Conservation (phyloP, 2,888 invertebrate species). For the Agrypnus murinus region DNA sequence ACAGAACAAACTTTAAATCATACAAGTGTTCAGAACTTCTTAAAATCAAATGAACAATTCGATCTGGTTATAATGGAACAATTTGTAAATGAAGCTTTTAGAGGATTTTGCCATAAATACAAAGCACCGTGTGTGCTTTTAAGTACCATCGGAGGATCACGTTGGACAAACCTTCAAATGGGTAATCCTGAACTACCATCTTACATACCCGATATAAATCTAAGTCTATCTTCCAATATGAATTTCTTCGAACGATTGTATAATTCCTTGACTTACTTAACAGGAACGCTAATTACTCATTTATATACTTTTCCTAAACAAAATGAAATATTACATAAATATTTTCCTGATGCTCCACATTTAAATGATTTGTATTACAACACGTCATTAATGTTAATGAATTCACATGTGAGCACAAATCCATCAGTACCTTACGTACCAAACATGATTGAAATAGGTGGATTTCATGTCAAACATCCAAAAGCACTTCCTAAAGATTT, state of each 20-base stretch:
- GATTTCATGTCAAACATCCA: constrained; percentile 56
- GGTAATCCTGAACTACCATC: no score
- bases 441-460: no score
- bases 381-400: constrained; percentile 54
- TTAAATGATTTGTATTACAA: constrained; percentile 49
- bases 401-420: constrained; percentile 72
- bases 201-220: constrained; percentile 52
- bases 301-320: constrained; percentile 41
- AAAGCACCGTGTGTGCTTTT: constrained; percentile 58
- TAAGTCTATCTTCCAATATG: constrained; percentile 55
- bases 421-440: constrained; percentile 71
- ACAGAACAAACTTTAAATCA: no score
- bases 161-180: constrained; percentile 58
- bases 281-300: constrained; percentile 35
- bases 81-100: no score
- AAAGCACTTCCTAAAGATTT: constrained; percentile 68
- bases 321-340: constrained; percentile 46
- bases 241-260: constrained; percentile 55
- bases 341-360: constrained; percentile 51
- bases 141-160: constrained; percentile 52
- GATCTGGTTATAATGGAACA: no score
- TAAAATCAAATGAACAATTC: no score
- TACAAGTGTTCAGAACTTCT: no score
- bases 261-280: constrained; percentile 51
- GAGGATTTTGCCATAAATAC: no score